Evolutionary conservation across 1,140 invertebrate species (phyloP).

Genomic region (Leptinotarsa lineolata): DNA sequence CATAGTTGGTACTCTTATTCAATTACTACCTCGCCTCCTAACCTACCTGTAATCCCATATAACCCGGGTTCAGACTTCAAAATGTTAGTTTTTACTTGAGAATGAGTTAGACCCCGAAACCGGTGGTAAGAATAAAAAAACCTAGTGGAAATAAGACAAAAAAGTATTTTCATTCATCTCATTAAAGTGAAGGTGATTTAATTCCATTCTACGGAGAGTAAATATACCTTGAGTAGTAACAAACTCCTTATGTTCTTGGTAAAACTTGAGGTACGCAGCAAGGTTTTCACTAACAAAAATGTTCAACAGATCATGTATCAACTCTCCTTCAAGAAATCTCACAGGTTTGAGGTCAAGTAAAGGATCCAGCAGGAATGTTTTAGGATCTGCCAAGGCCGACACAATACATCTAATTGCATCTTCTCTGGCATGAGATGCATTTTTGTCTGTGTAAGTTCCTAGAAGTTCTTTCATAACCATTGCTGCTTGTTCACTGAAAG

Average conservation of each 20-base stretch:
- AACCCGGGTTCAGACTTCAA: too few relatives aligned
- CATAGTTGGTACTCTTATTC: too few relatives aligned
- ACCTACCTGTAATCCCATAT: too few relatives aligned
- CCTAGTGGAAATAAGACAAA: too few relatives aligned
- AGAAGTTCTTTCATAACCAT: conserved; percentile 96
- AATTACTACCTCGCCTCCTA: too few relatives aligned
- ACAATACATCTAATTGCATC: conserved; percentile 97
- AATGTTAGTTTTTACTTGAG: too few relatives aligned
- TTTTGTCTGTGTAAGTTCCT: conserved; percentile 94
- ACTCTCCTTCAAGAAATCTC: conserved; percentile 91
- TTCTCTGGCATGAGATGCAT: conserved; percentile 93
- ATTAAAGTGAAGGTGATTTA: too few relatives aligned
- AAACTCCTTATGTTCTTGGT: conserved; percentile 92
- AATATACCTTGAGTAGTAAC: conserved; percentile 75
- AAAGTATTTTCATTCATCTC: too few relatives aligned
- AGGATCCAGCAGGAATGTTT: conserved; percentile 93
- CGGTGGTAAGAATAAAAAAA: too few relatives aligned
- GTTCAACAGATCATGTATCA: conserved; percentile 92
- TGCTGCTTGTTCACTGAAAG: conserved; percentile 80
- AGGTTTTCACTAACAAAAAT: conserved; percentile 96
- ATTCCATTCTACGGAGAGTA: background rate
- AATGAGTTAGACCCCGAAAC: too few relatives aligned
- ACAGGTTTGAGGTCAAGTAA: conserved; percentile 92
- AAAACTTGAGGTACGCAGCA: conserved; percentile 87
- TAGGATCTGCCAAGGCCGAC: conserved; percentile 91